These are phyloP conservation scores for Chamaea fasciata DNA, from an alignment of 2,113 vertebrate species.

Conservation along the genomic window DNA sequence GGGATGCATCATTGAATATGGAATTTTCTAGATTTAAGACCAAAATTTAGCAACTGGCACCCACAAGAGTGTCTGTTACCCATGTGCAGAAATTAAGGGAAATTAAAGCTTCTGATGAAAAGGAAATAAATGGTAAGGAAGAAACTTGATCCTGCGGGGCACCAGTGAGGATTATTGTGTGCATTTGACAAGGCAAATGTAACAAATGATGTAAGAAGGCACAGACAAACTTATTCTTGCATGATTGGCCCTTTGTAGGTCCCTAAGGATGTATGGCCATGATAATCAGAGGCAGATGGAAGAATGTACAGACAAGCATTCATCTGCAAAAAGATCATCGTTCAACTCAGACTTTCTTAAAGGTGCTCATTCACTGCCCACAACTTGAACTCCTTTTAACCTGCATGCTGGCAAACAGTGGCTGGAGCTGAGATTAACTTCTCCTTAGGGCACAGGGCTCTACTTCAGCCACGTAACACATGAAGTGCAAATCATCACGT, in stretches of 20 bases:
- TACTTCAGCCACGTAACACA: not conserved
- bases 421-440: not conserved
- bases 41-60: not conserved
- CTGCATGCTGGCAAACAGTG: accelerated
- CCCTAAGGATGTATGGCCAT: not conserved
- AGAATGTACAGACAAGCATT: not conserved
- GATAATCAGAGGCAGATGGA: not conserved
- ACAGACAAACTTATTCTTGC: not conserved
- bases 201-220: not conserved
- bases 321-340: not conserved
- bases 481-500: not conserved
- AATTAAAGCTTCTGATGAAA: not conserved
- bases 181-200: not conserved
- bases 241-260: not conserved
- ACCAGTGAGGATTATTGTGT: not conserved
- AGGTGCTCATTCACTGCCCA: not conserved
- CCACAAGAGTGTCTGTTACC: not conserved
- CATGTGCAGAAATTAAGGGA: not conserved
- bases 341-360: not conserved
- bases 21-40: not conserved
- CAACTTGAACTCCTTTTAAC: not conserved
- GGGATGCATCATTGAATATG: not conserved
- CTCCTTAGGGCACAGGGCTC: not conserved
- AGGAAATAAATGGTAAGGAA: not conserved
- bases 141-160: not conserved